A percentile compares a stretch with the other conserved stretches of the same genome.
Evolutionary conservation across 2,888 invertebrate genomes (phyloP).

Genomic region (Timandra comae): DNA sequence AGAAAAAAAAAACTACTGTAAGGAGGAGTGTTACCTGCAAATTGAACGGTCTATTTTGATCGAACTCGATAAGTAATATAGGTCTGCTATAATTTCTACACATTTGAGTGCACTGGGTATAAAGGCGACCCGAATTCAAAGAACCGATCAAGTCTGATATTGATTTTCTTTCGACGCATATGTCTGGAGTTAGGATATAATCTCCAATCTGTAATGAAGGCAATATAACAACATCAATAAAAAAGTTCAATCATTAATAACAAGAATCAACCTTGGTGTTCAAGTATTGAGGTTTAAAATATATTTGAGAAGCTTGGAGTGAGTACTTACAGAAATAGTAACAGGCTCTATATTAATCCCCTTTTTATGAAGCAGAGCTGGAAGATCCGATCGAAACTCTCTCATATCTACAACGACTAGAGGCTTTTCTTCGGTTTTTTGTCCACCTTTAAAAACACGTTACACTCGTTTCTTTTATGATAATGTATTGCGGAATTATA

Average conservation of each 20-base stretch:
- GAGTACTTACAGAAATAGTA: constrained; percentile 55
- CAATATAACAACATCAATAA: neutral
- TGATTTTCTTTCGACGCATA: constrained; percentile 98
- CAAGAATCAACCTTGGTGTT: too few relatives aligned
- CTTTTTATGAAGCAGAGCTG: constrained; percentile 93
- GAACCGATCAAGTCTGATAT: constrained; percentile 97
- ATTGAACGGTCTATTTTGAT: constrained; percentile 93
- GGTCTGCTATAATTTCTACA: constrained; percentile 90
- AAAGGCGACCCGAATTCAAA: constrained; percentile 94
- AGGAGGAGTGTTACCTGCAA: constrained; percentile 91
- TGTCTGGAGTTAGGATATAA: constrained; percentile 96
- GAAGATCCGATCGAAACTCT: constrained; percentile 97
- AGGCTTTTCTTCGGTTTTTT: constrained; percentile 57
- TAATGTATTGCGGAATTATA: too few relatives aligned
- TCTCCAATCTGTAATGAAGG: constrained; percentile 87
- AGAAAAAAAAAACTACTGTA: too few relatives aligned
- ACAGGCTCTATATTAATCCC: constrained; percentile 90
- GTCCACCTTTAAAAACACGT: too few relatives aligned
- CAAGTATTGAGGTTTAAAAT: too few relatives aligned
- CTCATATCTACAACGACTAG: constrained; percentile 95
- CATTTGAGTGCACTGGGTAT: constrained; percentile 97
- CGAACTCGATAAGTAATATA: constrained; percentile 96
- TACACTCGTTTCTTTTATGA: too few relatives aligned
- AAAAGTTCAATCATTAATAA: neutral
- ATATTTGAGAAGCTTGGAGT: too few relatives aligned